Percentiles rank a stretch among this genome's conserved stretches.
Conservation (phyloP, 2,888 invertebrate genomes). For the Caradrina clavipalpis region DNA sequence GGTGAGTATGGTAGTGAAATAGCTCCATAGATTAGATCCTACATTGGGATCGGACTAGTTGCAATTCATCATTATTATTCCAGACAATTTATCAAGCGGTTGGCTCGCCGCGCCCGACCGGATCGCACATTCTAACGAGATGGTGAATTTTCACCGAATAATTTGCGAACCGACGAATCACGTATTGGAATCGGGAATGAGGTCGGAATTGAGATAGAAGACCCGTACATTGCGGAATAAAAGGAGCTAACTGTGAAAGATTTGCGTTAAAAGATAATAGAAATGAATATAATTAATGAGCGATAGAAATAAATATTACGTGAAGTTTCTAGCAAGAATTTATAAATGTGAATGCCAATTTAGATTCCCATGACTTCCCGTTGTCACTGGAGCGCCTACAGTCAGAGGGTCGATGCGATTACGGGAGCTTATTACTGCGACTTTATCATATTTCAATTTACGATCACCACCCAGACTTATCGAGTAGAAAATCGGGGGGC, state of each 20-base stretch:
- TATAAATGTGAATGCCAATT: constrained; percentile 44
- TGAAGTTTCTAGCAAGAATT: constrained; percentile 6
- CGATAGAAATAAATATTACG: constrained; percentile 10
- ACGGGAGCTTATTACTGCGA: constrained; percentile 86
- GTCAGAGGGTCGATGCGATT: constrained; percentile 83
- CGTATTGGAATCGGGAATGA: constrained; percentile 90
- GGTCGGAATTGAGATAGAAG: constrained; percentile 90
- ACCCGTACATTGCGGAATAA: constrained; percentile 83
- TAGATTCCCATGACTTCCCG: constrained; percentile 55
- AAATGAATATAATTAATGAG: constrained; percentile 65
- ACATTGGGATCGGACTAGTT: constrained; percentile 86
- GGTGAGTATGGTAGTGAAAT: constrained; percentile 70
- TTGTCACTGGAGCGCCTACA: constrained; percentile 74
- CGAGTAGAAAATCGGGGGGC: constrained; percentile 88
- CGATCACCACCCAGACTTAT: constrained; percentile 89
- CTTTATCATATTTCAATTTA: constrained; percentile 91
- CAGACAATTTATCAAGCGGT: constrained; percentile 91
- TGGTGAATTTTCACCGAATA: constrained; percentile 91
- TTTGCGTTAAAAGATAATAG: constrained; percentile 61
- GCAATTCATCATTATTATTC: constrained; percentile 91
- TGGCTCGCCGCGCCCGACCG: constrained; percentile 87
- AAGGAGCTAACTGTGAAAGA: constrained; percentile 67
- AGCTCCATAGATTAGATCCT: constrained; percentile 85
- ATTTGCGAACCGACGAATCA: constrained; percentile 91
- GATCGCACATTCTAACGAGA: constrained; percentile 91